phyloP scores from a whole-genome alignment of 1,140 invertebrate genomes.

The Nomia melanderi region DNA sequence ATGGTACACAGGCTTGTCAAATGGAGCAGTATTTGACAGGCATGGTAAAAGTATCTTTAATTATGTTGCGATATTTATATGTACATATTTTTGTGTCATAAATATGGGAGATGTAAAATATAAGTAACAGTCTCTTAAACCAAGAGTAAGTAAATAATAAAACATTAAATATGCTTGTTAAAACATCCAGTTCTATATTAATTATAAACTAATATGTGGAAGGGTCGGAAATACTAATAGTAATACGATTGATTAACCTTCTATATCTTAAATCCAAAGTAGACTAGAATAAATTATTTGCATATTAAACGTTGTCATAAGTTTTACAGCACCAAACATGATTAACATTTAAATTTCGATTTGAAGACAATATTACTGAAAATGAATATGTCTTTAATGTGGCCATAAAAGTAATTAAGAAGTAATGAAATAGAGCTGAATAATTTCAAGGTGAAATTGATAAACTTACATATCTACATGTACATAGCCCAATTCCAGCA shows the following conservation, averaged over 20 bases:
- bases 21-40: background rate
- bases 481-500: background rate
- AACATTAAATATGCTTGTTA: background rate
- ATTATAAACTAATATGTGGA: background rate
- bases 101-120: background rate
- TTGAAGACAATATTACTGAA: background rate
- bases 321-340: background rate
- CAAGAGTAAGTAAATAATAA: too few species aligned
- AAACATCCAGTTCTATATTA: too few species aligned
- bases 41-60: too few species aligned
- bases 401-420: background rate
- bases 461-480: background rate
- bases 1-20: background rate
- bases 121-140: background rate
- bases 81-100: background rate
- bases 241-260: too few species aligned
- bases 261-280: background rate
- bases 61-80: background rate
- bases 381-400: background rate
- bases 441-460: slow-evolving; percentile 36
- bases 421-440: background rate
- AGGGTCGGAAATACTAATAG: background rate
- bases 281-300: too few species aligned
- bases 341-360: background rate
- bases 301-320: background rate